A percentile compares a stretch with the other conserved stretches of the same genome.
These are phyloP conservation scores for Ophraella communa DNA, from an alignment of 2,888 invertebrate genomes.

Conservation along the genomic window DNA sequence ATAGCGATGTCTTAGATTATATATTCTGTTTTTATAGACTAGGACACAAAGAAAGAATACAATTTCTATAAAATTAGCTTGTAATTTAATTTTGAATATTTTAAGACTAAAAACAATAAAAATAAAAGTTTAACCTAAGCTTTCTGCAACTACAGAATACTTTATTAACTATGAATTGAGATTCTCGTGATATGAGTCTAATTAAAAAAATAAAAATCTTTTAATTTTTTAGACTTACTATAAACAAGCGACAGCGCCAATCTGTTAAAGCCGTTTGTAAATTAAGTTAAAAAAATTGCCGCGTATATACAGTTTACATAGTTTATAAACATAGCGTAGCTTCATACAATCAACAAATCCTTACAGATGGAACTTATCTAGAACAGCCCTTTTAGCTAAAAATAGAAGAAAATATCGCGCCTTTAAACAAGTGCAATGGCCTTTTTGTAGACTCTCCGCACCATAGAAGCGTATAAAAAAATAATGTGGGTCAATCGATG, in stretches of 20 bases:
- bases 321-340: background rate
- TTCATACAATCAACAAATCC: background rate
- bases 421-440: conserved; percentile 26
- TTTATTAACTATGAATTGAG: too few relatives aligned
- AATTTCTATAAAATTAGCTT: too few relatives aligned
- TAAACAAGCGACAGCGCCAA: background rate
- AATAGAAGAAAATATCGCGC: background rate
- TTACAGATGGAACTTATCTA: background rate
- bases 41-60: too few relatives aligned
- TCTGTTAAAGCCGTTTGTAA: background rate
- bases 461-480: conserved; percentile 15
- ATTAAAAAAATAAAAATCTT: too few relatives aligned
- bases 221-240: background rate
- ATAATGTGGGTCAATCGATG: conserved; percentile 34
- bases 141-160: too few relatives aligned
- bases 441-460: conserved; percentile 19
- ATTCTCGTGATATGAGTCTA: too few relatives aligned
- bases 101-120: too few relatives aligned
- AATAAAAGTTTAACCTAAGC: too few relatives aligned
- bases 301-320: background rate
- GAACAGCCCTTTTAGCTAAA: background rate
- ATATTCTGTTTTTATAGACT: too few relatives aligned
- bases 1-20: too few relatives aligned
- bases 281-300: background rate
- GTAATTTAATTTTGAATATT: too few relatives aligned